Evolutionary conservation across 2,113 vertebrate species (phyloP), one percentile per base, ranked within the genome.

Genomic region (Notothenia rossii): DNA sequence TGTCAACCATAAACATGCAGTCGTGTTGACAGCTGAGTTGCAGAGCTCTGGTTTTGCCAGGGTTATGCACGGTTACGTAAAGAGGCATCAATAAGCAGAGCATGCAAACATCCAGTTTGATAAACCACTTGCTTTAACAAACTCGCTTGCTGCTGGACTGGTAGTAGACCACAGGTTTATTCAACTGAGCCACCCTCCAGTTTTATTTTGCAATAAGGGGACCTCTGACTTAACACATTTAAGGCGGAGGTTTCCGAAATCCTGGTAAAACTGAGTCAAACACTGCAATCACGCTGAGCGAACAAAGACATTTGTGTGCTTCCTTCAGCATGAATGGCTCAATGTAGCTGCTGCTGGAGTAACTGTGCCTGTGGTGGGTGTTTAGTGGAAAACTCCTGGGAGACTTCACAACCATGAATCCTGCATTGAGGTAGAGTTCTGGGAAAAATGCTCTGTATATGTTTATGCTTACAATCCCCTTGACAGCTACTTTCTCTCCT

Each of bases 261-360:
- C 58, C 18, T 33, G n/a, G 50, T 77, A 58, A 82, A 87, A 61
- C n/a, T 36, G 65, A 70, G 79, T 76, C 61, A 75, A 85, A 91
- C 73, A 54, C 87, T 10, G 82, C 70, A 85, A 90, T 89, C 79
- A 74, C 33, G 51, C 40, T 36, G 61, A 51, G 58, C 6, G 59
- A 79, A 95, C 90, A 93, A 91, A 91, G 89, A 72, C 86, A 90
- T 92, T 93, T 91, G 81, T 94, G 93, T 94, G 82, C 85, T 88
- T 90, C 77, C 80, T 92, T 75, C 13, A 9, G 84, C 70, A 93
- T 95, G 94, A 95, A 95, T 92, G 91, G 86, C 17, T 64, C 78
- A 81, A 91, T 95, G 93, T 92, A 94, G 79, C 77, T 1, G 20
- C 65, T 54, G 62, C 36, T 68, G 80, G 82, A 83, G 86, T 68